A percentile compares a stretch with the other conserved stretches of the same genome.
These are phyloP conservation scores for Plutella xylostella DNA, from an alignment of 2,888 invertebrate species.

Conservation along the genomic window DNA sequence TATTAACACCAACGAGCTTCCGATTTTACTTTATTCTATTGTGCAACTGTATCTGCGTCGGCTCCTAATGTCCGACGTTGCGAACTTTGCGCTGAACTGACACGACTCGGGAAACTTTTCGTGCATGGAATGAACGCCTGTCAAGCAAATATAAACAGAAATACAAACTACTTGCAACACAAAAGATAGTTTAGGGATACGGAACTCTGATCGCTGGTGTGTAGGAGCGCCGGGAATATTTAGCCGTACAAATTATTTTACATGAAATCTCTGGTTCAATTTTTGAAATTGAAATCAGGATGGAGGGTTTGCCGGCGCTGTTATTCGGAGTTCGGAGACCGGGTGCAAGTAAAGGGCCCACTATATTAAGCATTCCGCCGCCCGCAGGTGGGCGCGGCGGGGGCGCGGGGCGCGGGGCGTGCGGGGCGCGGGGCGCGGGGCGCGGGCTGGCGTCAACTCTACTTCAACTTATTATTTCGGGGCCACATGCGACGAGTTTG, in stretches of 20 bases:
- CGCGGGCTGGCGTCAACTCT: slow-evolving; percentile 46
- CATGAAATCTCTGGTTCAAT: neutral
- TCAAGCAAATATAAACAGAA: slow-evolving; percentile 58
- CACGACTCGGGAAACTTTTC: slow-evolving; percentile 60
- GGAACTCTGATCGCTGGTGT: neutral
- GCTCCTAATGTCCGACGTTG: slow-evolving; percentile 57
- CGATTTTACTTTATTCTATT: slow-evolving; percentile 68
- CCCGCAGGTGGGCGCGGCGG: slow-evolving; percentile 54
- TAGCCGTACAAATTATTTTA: slow-evolving; percentile 1
- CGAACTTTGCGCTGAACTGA: slow-evolving; percentile 54
- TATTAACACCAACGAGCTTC: slow-evolving; percentile 69
- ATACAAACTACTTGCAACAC: slow-evolving; percentile 39
- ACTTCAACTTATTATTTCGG: slow-evolving; percentile 64
- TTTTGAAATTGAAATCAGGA: slow-evolving; percentile 5
- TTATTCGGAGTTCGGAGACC: slow-evolving; percentile 47
- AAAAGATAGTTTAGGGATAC: slow-evolving; percentile 24
- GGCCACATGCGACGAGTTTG: slow-evolving; percentile 50
- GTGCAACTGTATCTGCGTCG: slow-evolving; percentile 53
- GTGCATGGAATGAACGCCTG: slow-evolving; percentile 66
- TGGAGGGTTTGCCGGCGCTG: too few relatives aligned
- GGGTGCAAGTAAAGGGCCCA: slow-evolving; percentile 59
- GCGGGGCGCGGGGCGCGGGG: too few relatives aligned
- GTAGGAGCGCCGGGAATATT: too few relatives aligned
- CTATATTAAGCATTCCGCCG: slow-evolving; percentile 66
- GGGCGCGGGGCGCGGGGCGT: slow-evolving; percentile 1